phyloP scores from a whole-genome alignment of 2,797 vertebrate species.

The Chelon auratus region DNA sequence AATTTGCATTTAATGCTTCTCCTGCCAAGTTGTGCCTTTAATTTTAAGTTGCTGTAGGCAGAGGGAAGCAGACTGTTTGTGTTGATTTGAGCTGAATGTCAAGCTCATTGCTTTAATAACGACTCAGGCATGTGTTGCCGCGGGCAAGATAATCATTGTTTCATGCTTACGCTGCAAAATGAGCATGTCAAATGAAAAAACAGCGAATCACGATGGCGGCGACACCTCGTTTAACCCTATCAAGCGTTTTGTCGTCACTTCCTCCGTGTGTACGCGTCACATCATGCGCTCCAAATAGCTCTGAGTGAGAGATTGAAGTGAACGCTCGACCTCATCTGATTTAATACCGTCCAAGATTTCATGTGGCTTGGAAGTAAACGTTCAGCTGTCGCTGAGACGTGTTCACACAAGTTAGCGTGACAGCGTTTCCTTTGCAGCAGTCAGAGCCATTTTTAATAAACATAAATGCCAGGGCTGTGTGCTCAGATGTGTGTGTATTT shows the following conservation, averaged over 20 bases:
- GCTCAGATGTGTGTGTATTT: background rate
- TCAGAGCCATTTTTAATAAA: slow-evolving; percentile 4
- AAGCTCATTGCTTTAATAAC: slow-evolving; percentile 58
- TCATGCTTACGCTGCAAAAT: slow-evolving; percentile 36
- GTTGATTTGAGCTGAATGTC: slow-evolving; percentile 45
- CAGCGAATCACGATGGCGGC: slow-evolving; percentile 11
- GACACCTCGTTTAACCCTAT: slow-evolving; percentile 36
- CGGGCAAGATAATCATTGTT: slow-evolving; percentile 51
- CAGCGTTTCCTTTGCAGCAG: slow-evolving; percentile 10
- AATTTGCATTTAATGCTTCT: slow-evolving; percentile 51
- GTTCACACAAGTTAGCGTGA: background rate
- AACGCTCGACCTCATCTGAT: slow-evolving; percentile 5
- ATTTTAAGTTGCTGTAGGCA: slow-evolving; percentile 27
- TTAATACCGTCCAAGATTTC: slow-evolving; percentile 11
- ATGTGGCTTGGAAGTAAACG: slow-evolving; percentile 29
- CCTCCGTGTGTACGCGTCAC: slow-evolving; percentile 1
- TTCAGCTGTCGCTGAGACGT: slow-evolving; percentile 3
- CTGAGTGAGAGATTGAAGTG: slow-evolving; percentile 24
- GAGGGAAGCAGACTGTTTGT: slow-evolving; percentile 1
- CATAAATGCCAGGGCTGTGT: slow-evolving; percentile 21
- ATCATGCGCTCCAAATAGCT: slow-evolving; percentile 3
- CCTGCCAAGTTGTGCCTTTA: slow-evolving; percentile 22
- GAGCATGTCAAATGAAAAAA: slow-evolving; percentile 41
- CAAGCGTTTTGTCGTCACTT: slow-evolving; percentile 20
- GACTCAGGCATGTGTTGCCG: slow-evolving; percentile 32